Conservation (phyloP, 2,888 invertebrate species). For the Macrostomum cliftonense region DNA sequence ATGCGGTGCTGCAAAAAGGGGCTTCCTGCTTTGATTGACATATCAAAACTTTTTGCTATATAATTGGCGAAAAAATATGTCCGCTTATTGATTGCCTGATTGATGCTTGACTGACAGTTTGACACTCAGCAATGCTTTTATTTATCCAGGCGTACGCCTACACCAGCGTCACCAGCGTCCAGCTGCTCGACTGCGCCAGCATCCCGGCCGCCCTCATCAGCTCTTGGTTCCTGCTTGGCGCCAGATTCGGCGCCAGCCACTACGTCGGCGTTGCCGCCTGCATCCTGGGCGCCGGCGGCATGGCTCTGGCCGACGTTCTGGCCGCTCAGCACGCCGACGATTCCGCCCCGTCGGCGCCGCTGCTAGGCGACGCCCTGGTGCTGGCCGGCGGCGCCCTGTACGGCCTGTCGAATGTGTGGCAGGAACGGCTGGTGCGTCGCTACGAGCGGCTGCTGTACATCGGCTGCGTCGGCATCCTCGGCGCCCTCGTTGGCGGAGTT, state of each 20-base stretch:
- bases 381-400: constrained; percentile 57
- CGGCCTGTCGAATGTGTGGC: constrained; percentile 56
- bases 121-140: too few relatives aligned
- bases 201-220: constrained; percentile 60
- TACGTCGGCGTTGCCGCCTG: constrained; percentile 60
- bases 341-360: constrained; percentile 37
- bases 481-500: constrained; percentile 54
- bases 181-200: constrained; percentile 65
- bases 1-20: too few relatives aligned
- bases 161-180: constrained; percentile 53
- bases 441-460: constrained; percentile 59
- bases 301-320: constrained; percentile 63
- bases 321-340: constrained; percentile 23
- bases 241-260: constrained; percentile 55
- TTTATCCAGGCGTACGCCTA: constrained; percentile 48
- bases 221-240: constrained; percentile 57
- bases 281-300: constrained; percentile 59
- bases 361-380: constrained; percentile 64
- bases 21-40: too few relatives aligned
- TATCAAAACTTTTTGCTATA: too few relatives aligned
- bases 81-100: too few relatives aligned
- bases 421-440: constrained; percentile 62
- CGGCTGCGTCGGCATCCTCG: constrained; percentile 60
- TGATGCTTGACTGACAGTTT: too few relatives aligned
- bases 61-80: too few relatives aligned